Conservation (phyloP, 2,797 vertebrate genomes). For the Scyliorhinus canicula region DNA sequence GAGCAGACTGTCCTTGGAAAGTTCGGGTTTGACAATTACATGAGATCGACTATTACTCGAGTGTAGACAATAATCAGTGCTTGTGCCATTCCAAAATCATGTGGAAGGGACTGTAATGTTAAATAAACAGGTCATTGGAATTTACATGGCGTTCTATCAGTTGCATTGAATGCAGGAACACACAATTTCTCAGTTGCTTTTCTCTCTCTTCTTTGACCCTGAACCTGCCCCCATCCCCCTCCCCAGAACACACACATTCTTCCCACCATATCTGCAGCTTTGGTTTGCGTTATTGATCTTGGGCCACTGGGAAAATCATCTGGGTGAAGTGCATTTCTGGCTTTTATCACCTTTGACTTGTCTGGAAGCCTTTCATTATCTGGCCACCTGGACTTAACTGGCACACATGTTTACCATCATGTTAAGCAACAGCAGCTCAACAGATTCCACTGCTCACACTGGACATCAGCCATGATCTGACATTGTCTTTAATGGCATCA, state of each 20-base stretch:
- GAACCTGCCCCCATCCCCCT: neutral
- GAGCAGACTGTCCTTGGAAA: too few species aligned
- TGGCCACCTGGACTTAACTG: slow-evolving; percentile 12
- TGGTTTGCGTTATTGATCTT: neutral
- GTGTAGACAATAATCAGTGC: neutral
- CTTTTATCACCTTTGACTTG: slow-evolving; percentile 27
- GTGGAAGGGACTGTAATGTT: neutral
- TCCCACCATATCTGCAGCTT: neutral
- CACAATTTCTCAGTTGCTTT: neutral
- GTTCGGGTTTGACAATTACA: too few species aligned
- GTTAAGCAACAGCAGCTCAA: neutral
- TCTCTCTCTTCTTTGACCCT: too few species aligned
- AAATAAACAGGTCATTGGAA: neutral
- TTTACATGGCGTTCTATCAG: neutral
- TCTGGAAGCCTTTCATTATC: slow-evolving; percentile 14
- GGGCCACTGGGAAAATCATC: neutral
- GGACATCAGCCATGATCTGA: slow-evolving; percentile 4
- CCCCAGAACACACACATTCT: neutral
- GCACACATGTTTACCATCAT: neutral
- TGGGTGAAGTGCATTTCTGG: slow-evolving; percentile 1
- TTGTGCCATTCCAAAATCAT: neutral
- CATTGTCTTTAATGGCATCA: slow-evolving; percentile 5
- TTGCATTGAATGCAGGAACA: neutral
- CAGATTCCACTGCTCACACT: slow-evolving; percentile 26
- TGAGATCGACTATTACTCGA: too few species aligned